These are phyloP conservation scores for Dicaeum eximium DNA, from an alignment of 2,113 vertebrate species.

Conservation along the genomic window DNA sequence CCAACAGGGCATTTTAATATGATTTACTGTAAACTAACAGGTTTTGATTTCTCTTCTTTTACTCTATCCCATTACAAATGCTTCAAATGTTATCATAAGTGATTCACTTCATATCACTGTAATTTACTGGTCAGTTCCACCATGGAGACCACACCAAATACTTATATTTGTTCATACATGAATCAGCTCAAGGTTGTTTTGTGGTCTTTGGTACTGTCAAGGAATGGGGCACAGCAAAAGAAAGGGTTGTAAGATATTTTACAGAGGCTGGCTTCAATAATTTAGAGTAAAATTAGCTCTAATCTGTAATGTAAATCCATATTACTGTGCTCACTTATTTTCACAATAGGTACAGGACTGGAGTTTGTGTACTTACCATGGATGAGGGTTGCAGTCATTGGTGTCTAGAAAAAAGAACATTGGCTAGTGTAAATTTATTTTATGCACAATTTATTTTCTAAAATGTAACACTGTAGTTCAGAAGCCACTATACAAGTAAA, in stretches of 20 bases:
- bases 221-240: neutral
- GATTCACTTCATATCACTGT: neutral
- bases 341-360: neutral
- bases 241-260: neutral
- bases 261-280: neutral
- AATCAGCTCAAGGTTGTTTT: neutral
- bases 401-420: constrained; percentile 75
- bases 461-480: neutral
- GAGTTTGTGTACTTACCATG: constrained; percentile 80
- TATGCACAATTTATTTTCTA: neutral
- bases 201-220: neutral
- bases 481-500: neutral
- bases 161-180: neutral
- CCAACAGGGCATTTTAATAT: neutral
- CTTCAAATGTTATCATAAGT: neutral
- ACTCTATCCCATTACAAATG: neutral
- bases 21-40: neutral
- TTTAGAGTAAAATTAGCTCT: neutral
- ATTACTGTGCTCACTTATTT: neutral
- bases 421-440: neutral
- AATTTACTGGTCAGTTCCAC: neutral
- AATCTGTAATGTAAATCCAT: neutral
- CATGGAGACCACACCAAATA: neutral
- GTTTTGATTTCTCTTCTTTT: neutral
- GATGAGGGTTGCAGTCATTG: constrained; percentile 93